Evolutionary conservation across 2,113 vertebrate species (phyloP), one percentile per base, ranked within the genome.

Genomic region (Colossoma macropomum): DNA sequence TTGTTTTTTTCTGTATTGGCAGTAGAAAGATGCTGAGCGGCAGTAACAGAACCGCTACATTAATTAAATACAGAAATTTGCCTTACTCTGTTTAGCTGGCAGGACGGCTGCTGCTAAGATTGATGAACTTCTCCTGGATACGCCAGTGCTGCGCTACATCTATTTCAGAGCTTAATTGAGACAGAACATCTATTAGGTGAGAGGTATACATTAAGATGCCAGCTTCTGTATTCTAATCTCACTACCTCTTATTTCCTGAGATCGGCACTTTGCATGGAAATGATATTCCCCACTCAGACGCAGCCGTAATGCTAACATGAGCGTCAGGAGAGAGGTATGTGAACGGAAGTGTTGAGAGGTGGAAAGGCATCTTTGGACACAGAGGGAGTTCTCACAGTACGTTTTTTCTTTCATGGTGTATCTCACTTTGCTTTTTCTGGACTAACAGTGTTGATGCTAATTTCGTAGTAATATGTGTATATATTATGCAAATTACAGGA

Each of bases 61-160:
- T 95, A 94, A 94, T 95, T 95, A 95, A 93, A 94, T 90, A 87
- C 91, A 91, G 92, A 93, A 94, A 95, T 94, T 93, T 95, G 89
- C 94, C 92, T 91, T 91, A 90, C 90, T 91, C 86, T 88, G 89
- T 92, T 93, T 92, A 91, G 91, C 91, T 91, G 91, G 81, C 50
- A 85, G 87, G 90, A 92, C 89, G 89, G 89, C n/a, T 9, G 85
- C 38, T 69, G 66, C 84, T 83, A 92, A 95, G 94, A 95, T 95
- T 94, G 93, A 95, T 95, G 93, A 92, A 88, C 80, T 87, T 79
- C 84, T 87, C 88, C 86, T 89, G 87, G 86, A 91, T 89, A 88
- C 85, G 89, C 84, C 87, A 88, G 89, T 88, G 90, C 88, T 84
- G 89, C 83, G 91, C 93, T 93, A 91, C 91, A 94, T 94, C 93